phyloP scores from a whole-genome alignment of 2,888 invertebrate species.

The Trissolcus japonicus region DNA sequence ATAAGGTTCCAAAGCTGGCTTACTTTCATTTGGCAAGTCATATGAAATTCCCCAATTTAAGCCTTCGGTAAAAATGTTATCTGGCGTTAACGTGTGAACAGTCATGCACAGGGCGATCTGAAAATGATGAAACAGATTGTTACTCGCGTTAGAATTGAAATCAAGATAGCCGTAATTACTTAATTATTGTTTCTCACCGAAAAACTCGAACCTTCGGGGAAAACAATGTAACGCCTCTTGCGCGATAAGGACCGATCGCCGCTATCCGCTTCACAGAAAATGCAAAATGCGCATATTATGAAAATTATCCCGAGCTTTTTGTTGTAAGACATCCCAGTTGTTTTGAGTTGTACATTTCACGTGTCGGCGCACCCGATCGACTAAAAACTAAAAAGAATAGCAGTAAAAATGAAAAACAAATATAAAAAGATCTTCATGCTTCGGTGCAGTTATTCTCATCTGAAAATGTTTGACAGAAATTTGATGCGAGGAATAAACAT shows the following conservation, averaged over 20 bases:
- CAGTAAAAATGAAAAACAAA: neutral
- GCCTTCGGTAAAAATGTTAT: slow-evolving; percentile 80
- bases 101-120: slow-evolving; percentile 81
- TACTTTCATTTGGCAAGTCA: slow-evolving; percentile 76
- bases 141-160: slow-evolving; percentile 6
- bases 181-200: slow-evolving; percentile 74
- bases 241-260: slow-evolving; percentile 77
- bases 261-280: slow-evolving; percentile 50
- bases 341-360: slow-evolving; percentile 17
- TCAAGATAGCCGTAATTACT: neutral
- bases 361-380: slow-evolving; percentile 4
- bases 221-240: slow-evolving; percentile 81
- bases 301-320: slow-evolving; percentile 31
- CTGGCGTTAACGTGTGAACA: slow-evolving; percentile 74
- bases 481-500: too few relatives aligned
- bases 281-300: slow-evolving; percentile 38
- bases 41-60: slow-evolving; percentile 85
- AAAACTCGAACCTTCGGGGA: slow-evolving; percentile 84
- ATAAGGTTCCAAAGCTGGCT: slow-evolving; percentile 70
- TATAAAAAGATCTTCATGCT: too few relatives aligned
- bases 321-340: slow-evolving; percentile 19
- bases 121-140: slow-evolving; percentile 42
- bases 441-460: too few relatives aligned
- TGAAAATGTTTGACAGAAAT: too few relatives aligned
- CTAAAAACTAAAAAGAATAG: slow-evolving; percentile 1